Evolutionary conservation across 2,888 invertebrate species (phyloP).

Genomic region (Entomobrya multifasciata): DNA sequence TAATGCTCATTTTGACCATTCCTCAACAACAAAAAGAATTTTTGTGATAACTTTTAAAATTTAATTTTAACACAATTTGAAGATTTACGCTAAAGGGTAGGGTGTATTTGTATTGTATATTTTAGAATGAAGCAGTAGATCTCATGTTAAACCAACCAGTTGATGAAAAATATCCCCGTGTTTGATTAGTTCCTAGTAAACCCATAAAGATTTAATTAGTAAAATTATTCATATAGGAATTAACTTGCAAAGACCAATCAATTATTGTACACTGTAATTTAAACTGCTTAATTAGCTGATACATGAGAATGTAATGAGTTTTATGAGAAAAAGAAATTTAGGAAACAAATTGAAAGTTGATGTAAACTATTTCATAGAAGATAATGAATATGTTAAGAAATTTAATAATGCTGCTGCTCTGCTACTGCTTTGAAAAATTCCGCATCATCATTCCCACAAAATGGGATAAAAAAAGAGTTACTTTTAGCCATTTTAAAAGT

Average conservation of each 20-base stretch:
- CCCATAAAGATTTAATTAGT: background rate
- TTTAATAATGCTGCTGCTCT: too few relatives aligned
- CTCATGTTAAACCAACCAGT: background rate
- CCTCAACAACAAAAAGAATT: background rate
- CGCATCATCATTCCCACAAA: too few relatives aligned
- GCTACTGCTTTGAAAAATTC: too few relatives aligned
- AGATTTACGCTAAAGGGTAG: background rate
- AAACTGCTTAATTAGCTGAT: too few relatives aligned
- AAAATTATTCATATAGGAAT: background rate
- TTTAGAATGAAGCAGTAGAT: background rate
- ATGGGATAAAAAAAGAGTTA: too few relatives aligned
- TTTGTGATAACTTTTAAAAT: conserved; percentile 27
- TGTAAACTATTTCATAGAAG: too few relatives aligned
- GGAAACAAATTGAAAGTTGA: too few relatives aligned
- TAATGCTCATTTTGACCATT: conserved; percentile 26
- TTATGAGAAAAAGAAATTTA: too few relatives aligned
- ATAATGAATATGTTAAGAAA: too few relatives aligned
- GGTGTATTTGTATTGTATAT: background rate
- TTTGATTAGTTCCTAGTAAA: background rate
- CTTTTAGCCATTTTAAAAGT: too few relatives aligned
- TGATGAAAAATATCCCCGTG: conserved; percentile 11
- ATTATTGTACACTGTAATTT: background rate
- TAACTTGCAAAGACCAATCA: conserved; percentile 27
- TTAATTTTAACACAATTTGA: background rate
- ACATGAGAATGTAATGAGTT: too few relatives aligned